Evolutionary conservation across 1,140 invertebrate genomes (phyloP), one percentile per base, ranked within the genome.

Genomic region (Alviniconcha marisindica): DNA sequence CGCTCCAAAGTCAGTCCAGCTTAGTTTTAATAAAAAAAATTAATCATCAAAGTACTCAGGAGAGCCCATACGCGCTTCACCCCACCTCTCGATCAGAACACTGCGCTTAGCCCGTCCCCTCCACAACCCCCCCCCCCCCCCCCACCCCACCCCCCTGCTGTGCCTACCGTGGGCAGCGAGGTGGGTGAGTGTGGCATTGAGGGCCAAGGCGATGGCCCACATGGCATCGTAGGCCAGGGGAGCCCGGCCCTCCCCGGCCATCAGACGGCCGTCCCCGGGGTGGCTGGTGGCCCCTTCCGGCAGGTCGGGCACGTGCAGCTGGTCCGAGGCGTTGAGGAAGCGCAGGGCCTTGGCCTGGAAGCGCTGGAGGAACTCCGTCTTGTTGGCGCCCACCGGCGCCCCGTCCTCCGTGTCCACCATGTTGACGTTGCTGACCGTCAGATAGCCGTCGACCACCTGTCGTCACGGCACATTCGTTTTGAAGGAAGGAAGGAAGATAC

Each of bases 351-450:
- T 71, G 69, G 31, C 33, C 36, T 71, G 15, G 69, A 71, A 76
- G 73, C 73, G 73, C 28, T 76, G 4, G 28, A 5, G 44, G 42
- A 18, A 76, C 10, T 76, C 73, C 36, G 38, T 15, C 36, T 38
- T 33, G 14, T 4, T 15, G 69, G 69, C 24, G 7, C 38, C 69
- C 5, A 78, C 63, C 15, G 51, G 60, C 7, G 33, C 77, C n/a
- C 38, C 54, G 5, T 74, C 77, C n/a, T 84, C 78, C 0, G 71
- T 51, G 31, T 71, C 66, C n/a, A 83, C 86, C 24, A 85, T 66
- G 71, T 87, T 84, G n/a, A 99, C 94, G 14, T 97, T 97, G 91
- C 99, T 98, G 0, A 98, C 99, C 0, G 98, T 99, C 15, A 99
- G 82, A 92, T 99, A 98, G 0, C 98, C 98, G 92, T 99, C 97